Base-by-base conservation (phyloP, 2,888 invertebrate species). In the Epinotia nisella region DNA sequence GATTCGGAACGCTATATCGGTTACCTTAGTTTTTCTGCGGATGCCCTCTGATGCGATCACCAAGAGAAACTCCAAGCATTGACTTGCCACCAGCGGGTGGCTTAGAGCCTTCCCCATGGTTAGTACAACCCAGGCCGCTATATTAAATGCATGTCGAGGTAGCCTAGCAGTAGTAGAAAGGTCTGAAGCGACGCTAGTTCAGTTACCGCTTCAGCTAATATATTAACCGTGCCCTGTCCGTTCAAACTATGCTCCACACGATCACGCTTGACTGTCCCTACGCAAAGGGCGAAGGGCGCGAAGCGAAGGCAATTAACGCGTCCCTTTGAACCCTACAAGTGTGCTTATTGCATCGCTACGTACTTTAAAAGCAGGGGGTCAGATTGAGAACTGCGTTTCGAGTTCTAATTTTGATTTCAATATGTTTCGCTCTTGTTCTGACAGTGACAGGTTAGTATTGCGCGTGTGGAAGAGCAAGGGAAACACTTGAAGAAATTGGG, bases 271-370 rank as follows among this genome's bases (percentile, higher is more conserved):
- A 41, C 45, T 17, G 17, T 70, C 39, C 49, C 17, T 19, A 35
- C 41, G 61, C 41, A 75, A 69, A 65, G 66, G 61, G 65, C 71
- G 65, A 58, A 74, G 74, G 76, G 76, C 60, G 76, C 55, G 76
- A 77, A 75, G 85, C 77, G 84, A 75, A 80, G 85, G 86, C 87
- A 88, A 88, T 89, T 89, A 88, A 82, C 76, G 80, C 85, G 81
- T 84, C 76, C 80, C 88, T 89, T 88, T 89, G 88, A 87, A 85
- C 77, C 35, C 61, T 41, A 39, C 60, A 35, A 68, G 68, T 72
- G 72, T 58, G 39, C 67, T 68, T 56, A 68, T 66, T 61, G 71
- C 67, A 72, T 71, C 59, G 65, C 59, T 71, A 29, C 24, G 59
- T 65, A 65, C 45, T 55, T 64, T 53, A 61, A 53, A 60, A 61